Evolutionary conservation across 2,888 invertebrate species (phyloP).

Genomic region (Deilephila porcellus): DNA sequence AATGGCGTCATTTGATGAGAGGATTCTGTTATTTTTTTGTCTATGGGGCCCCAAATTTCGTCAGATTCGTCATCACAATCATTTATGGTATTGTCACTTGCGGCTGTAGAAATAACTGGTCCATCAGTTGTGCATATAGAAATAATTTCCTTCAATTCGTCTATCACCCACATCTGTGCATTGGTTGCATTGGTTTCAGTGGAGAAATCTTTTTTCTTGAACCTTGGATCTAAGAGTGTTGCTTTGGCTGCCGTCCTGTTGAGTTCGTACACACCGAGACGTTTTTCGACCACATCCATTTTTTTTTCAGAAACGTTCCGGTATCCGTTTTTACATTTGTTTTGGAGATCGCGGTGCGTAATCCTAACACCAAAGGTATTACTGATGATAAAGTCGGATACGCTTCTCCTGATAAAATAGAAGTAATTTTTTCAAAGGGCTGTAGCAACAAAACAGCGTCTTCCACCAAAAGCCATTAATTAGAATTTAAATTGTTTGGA

Average conservation of each 20-base stretch:
- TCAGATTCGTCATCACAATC: too few species aligned
- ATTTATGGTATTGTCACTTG: too few species aligned
- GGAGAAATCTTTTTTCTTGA: slow-evolving; percentile 32
- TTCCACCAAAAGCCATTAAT: slow-evolving; percentile 35
- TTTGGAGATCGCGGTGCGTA: slow-evolving; percentile 30
- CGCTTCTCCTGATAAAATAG: slow-evolving; percentile 35
- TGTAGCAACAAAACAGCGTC: slow-evolving; percentile 32
- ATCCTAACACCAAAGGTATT: slow-evolving; percentile 38
- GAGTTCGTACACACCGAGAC: slow-evolving; percentile 14
- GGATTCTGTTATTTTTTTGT: too few species aligned
- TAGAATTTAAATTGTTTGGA: slow-evolving; percentile 28
- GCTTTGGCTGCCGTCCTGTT: slow-evolving; percentile 33
- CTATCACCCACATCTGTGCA: slow-evolving; percentile 31
- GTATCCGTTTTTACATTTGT: background rate
- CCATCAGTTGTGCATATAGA: too few species aligned
- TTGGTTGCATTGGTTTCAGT: slow-evolving; percentile 28
- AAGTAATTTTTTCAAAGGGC: slow-evolving; percentile 35
- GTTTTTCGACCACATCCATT: too few species aligned
- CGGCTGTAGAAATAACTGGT: too few species aligned
- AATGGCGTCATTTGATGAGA: too few species aligned
- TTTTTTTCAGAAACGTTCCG: background rate
- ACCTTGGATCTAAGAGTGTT: slow-evolving; percentile 33
- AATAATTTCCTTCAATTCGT: background rate
- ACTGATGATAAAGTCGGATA: slow-evolving; percentile 35
- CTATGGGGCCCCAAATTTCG: too few species aligned